Conservation (phyloP, 2,888 invertebrate genomes). For the Clivina fossor region DNA sequence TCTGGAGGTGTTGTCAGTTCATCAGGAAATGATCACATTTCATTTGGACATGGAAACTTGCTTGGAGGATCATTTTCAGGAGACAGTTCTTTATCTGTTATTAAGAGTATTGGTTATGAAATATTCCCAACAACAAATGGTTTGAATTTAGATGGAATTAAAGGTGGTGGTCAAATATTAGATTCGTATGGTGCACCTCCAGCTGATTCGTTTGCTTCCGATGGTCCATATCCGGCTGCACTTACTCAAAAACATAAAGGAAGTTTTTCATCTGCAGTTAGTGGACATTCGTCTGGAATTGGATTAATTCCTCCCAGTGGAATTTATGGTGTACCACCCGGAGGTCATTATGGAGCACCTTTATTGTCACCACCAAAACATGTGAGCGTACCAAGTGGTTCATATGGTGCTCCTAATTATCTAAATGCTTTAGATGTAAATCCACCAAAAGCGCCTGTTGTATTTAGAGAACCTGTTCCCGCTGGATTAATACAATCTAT, state of each 20-base stretch:
- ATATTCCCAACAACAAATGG: constrained; percentile 42
- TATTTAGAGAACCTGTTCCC: constrained; percentile 75
- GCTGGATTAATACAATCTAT: constrained; percentile 68
- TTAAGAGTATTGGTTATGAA: constrained; percentile 54
- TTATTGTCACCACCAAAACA: constrained; percentile 42
- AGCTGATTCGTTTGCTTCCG: constrained; percentile 47
- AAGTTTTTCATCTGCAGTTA: constrained; percentile 22
- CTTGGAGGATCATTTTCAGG: constrained; percentile 36
- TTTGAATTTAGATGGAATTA: not conserved
- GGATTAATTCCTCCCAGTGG: constrained; percentile 64
- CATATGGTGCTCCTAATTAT: constrained; percentile 43
- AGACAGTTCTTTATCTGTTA: constrained; percentile 47
- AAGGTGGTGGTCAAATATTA: constrained; percentile 15
- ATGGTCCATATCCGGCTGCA: constrained; percentile 49
- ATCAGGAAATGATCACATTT: constrained; percentile 42
- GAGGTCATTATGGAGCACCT: constrained; percentile 54
- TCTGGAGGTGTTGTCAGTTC: constrained; percentile 50
- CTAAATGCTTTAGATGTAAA: constrained; percentile 51
- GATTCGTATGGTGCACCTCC: constrained; percentile 49
- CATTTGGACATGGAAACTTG: constrained; percentile 40
- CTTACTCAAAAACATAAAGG: constrained; percentile 51
- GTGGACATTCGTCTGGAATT: constrained; percentile 42
- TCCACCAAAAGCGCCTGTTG: constrained; percentile 63
- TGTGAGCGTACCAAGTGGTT: constrained; percentile 29
- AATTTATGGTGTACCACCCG: constrained; percentile 63